Evolutionary conservation across 2,113 vertebrate species (phyloP).

Genomic region (Nesogale talazaci): DNA sequence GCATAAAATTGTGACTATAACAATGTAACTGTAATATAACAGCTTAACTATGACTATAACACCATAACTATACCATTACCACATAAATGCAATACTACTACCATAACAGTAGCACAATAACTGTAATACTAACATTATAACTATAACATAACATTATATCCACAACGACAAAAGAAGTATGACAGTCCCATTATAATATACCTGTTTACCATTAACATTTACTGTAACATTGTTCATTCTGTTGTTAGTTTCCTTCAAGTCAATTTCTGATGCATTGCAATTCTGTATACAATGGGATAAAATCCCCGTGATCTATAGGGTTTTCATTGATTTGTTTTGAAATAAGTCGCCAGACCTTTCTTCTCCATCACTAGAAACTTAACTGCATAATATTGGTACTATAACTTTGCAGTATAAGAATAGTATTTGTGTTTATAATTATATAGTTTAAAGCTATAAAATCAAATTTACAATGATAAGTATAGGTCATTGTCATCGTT

Average conservation of each 20-base stretch:
- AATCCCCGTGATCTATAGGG: not conserved
- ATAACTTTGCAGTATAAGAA: not conserved
- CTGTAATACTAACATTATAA: not conserved
- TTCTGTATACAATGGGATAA: not conserved
- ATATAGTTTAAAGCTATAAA: not conserved
- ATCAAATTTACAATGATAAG: not conserved
- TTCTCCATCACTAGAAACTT: not conserved
- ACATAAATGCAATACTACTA: not conserved
- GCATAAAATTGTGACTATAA: not conserved
- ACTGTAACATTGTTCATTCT: not conserved
- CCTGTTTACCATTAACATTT: not conserved
- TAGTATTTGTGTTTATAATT: not conserved
- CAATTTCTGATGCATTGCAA: not conserved
- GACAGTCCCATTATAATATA: not conserved
- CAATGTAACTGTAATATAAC: not conserved
- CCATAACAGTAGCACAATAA: not conserved
- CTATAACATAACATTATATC: not conserved
- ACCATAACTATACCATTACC: not conserved
- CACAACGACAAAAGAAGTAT: not conserved
- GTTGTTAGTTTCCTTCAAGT: not conserved
- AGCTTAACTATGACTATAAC: slow-evolving; percentile 33
- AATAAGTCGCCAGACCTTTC: not conserved
- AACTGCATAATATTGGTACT: not conserved
- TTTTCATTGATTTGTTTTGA: not conserved
- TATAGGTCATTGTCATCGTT: not conserved